Percentiles rank a stretch among this genome's conserved stretches.
Conservation (phyloP, 2,888 invertebrate genomes). For the Thymelicus lineola region DNA sequence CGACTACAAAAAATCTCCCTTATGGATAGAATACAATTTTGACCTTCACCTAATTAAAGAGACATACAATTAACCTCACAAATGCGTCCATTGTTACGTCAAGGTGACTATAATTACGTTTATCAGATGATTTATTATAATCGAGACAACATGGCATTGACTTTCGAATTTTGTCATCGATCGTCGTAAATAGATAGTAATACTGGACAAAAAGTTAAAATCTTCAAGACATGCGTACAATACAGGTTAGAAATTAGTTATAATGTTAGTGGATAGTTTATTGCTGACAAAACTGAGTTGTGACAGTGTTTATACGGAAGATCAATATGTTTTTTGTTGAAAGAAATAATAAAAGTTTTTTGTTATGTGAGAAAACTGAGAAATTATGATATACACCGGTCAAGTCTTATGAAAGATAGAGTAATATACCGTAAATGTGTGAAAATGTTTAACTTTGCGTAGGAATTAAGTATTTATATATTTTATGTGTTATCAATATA, state of each 20-base stretch:
- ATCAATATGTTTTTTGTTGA: not conserved
- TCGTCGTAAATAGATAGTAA: constrained; percentile 31
- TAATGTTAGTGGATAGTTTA: not conserved
- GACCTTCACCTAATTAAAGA: constrained; percentile 19
- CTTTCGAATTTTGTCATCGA: constrained; percentile 46
- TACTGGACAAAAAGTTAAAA: not conserved
- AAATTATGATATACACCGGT: too few relatives aligned
- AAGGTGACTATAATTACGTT: constrained; percentile 36
- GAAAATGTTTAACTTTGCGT: too few relatives aligned
- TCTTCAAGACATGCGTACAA: constrained; percentile 25
- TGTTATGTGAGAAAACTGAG: not conserved
- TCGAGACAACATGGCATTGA: constrained; percentile 48
- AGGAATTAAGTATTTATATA: too few relatives aligned
- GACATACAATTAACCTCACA: constrained; percentile 11
- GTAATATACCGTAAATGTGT: too few relatives aligned
- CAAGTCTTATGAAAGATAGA: too few relatives aligned
- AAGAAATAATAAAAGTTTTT: not conserved
- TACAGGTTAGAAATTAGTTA: not conserved
- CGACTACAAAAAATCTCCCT: not conserved
- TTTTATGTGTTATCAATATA: too few relatives aligned
- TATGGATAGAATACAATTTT: not conserved
- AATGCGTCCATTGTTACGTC: constrained; percentile 18
- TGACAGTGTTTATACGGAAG: not conserved
- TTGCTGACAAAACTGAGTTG: constrained; percentile 4
- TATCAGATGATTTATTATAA: constrained; percentile 42